phyloP scores from a whole-genome alignment of 2,797 vertebrate species.

The Calcarius lapponicus region DNA sequence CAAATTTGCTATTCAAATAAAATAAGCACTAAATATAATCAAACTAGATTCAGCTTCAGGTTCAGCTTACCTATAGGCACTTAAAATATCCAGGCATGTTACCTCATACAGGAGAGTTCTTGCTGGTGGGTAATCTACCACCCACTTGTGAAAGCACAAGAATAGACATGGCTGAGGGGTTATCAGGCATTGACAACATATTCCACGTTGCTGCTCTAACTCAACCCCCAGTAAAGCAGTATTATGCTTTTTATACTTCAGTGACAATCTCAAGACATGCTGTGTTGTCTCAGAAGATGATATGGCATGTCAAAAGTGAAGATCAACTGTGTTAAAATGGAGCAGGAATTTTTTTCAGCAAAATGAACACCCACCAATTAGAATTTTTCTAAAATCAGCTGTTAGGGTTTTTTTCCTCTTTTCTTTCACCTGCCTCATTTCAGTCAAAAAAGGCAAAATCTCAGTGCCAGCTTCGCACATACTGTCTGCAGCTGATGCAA shows the following conservation, averaged over 20 bases:
- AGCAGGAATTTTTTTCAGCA: not conserved
- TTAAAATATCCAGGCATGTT: not conserved
- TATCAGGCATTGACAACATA: not conserved
- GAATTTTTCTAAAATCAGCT: not conserved
- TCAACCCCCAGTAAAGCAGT: not conserved
- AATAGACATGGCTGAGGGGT: not conserved
- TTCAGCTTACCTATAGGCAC: not conserved
- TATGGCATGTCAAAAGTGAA: not conserved
- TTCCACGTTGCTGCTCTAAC: not conserved
- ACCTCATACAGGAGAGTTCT: not conserved
- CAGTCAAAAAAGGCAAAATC: conserved; percentile 16
- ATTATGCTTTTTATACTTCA: not conserved
- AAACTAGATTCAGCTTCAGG: not conserved
- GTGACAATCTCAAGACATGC: not conserved
- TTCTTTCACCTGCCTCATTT: not conserved
- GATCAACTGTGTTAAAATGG: not conserved
- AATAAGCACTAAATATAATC: not conserved
- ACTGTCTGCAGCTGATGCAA: conserved; percentile 18
- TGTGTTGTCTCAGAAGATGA: not conserved
- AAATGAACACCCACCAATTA: not conserved
- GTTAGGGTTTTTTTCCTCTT: not conserved
- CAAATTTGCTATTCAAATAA: not conserved
- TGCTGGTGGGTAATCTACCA: not conserved
- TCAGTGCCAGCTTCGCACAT: not conserved
- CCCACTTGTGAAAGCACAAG: not conserved